Evolutionary conservation across 1,140 invertebrate genomes (phyloP), one percentile per base, ranked within the genome.

Genomic region (Antheraea mylitta): DNA sequence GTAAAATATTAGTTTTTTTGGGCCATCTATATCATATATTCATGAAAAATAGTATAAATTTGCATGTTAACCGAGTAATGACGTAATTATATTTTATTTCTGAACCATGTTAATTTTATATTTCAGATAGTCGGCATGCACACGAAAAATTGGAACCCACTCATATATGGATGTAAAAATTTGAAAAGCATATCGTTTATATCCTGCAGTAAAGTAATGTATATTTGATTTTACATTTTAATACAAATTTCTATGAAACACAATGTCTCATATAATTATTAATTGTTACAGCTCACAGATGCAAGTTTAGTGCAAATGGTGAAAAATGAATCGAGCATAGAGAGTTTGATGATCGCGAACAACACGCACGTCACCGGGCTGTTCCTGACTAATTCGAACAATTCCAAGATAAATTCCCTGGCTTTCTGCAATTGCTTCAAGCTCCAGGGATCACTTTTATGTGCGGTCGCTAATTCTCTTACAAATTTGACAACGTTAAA

Each of bases 101-200:
- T 36, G 58, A 71, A 30, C 1, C 22, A 30, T 30, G 4, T 30
- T 30, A 30, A 30, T 30, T 30, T 30, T 30, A 30, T 58, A 45
- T 85, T 85, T 64, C 80, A 92, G 88, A 77, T 90, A 64, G 80
- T 83, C 45, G 84, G 86, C 22, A 89, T 92, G 87, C 77, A 84
- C 63, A 91, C 90, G 0, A 88, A 86, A 71, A 92, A 92, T 78
- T 93, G 92, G 92, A 92, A 88, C 68, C 88, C 87, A 36, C 70
- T 92, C 11, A 76, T 90, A 22, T 89, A 91, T 71, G 90, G 90
- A 42, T 93, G 92, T 72, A 89, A 84, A 65, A 67, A 89, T 22
- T 74, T 93, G 16, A 90, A 85, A 76, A 80, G 60, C 18, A 64
- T 93, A 0, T 76, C 79, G 7, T 91, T 93, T 78, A 70, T 90